These are phyloP conservation scores for Hermatobates lingyangjiaoensis DNA, from an alignment of 1,140 invertebrate genomes.

Conservation along the genomic window DNA sequence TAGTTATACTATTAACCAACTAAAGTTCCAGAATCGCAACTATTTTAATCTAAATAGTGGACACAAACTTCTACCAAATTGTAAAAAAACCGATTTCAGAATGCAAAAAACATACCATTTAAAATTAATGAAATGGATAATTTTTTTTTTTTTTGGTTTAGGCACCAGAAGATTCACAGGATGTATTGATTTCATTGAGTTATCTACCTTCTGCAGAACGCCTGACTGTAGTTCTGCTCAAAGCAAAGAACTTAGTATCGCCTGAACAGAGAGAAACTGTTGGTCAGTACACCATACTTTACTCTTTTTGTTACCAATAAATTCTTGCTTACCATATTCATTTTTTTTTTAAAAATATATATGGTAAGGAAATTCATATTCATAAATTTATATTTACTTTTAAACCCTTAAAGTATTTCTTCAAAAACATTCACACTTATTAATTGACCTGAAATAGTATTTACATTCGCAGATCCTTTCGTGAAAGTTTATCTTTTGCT, in stretches of 20 bases:
- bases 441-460: no score
- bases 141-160: constrained; percentile 12
- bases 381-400: neutral
- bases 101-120: neutral
- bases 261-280: constrained; percentile 39
- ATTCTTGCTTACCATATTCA: no score
- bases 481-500: constrained; percentile 79
- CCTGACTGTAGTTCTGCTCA: constrained; percentile 61
- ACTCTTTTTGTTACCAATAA: no score
- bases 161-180: constrained; percentile 57
- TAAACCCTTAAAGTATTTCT: no score
- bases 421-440: no score
- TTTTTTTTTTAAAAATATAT: no score
- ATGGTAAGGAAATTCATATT: neutral
- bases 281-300: constrained; percentile 24
- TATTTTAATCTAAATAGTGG: no score
- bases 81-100: no score
- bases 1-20: no score
- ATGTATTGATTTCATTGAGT: constrained; percentile 61
- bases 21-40: no score
- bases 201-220: constrained; percentile 73
- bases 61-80: no score
- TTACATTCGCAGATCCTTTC: constrained; percentile 50
- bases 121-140: no score
- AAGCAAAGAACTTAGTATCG: constrained; percentile 62